Evolutionary conservation across 1,140 invertebrate species (phyloP).

Genomic region (Homarus americanus): DNA sequence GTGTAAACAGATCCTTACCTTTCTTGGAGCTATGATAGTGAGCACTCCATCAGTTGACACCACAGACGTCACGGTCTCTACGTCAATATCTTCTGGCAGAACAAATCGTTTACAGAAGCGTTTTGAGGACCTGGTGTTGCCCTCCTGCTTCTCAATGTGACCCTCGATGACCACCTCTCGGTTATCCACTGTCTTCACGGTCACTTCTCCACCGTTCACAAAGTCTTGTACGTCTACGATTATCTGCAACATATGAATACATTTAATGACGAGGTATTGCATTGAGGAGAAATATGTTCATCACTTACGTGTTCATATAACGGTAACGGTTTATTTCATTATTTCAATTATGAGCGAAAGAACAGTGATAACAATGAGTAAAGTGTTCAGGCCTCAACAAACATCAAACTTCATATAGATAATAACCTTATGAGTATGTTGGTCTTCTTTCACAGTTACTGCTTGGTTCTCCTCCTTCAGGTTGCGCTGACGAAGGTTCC

Average conservation of each 20-base stretch:
- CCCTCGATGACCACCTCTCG: slow-evolving; percentile 48
- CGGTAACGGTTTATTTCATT: no score
- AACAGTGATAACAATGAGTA: no score
- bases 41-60: slow-evolving; percentile 47
- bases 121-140: slow-evolving; percentile 35
- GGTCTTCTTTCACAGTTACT: slow-evolving; percentile 14
- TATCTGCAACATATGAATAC: no score
- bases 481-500: slow-evolving; percentile 48
- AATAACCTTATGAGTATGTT: slow-evolving; percentile 35
- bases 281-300: no score
- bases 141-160: slow-evolving; percentile 50
- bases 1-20: slow-evolving; percentile 18
- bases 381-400: no score
- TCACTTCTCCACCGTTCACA: slow-evolving; percentile 42
- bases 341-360: no score
- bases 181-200: slow-evolving; percentile 29
- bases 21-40: slow-evolving; percentile 35
- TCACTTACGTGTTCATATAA: no score
- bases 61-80: slow-evolving; percentile 37
- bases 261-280: no score
- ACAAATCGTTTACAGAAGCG: slow-evolving; percentile 44
- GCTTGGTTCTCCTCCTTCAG: slow-evolving; percentile 52
- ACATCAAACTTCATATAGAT: no score
- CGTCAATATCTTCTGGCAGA: slow-evolving; percentile 30
- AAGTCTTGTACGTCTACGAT: slow-evolving; percentile 53